These are phyloP conservation scores for Cettia cetti DNA, from an alignment of 2,113 vertebrate species.

Conservation along the genomic window DNA sequence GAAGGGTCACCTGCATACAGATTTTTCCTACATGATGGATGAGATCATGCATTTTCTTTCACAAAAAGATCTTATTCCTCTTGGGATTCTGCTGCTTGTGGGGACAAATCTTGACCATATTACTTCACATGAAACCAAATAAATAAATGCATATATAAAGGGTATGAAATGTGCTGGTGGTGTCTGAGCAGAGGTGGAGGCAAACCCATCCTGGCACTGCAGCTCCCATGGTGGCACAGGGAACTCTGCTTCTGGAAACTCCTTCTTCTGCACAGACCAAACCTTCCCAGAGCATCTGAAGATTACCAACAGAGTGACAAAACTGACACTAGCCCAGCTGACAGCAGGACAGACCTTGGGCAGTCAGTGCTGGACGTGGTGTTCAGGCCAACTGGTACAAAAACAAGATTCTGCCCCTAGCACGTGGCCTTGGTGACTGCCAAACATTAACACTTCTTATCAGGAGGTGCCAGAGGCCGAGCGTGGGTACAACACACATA, in stretches of 20 bases:
- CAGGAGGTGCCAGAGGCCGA: neutral
- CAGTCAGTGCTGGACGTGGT: rapidly evolving
- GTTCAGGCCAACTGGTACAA: neutral
- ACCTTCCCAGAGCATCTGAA: neutral
- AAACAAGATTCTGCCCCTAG: neutral
- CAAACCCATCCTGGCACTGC: neutral
- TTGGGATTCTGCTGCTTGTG: neutral
- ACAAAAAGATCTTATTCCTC: neutral
- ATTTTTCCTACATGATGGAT: rapidly evolving
- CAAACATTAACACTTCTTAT: neutral
- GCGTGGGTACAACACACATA: rapidly evolving
- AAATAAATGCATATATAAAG: neutral
- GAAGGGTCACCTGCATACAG: neutral
- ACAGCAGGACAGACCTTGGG: neutral
- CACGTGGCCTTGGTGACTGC: neutral
- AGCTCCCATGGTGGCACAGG: neutral
- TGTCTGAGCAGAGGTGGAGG: neutral
- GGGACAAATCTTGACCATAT: neutral
- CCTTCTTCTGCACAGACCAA: neutral
- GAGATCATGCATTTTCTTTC: neutral
- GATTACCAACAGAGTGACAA: neutral
- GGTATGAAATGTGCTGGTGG: no score
- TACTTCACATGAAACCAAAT: neutral
- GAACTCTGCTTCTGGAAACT: neutral
- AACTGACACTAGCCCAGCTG: neutral